These are phyloP conservation scores for Contarinia nasturtii DNA, from an alignment of 1,140 invertebrate genomes.

Conservation along the genomic window DNA sequence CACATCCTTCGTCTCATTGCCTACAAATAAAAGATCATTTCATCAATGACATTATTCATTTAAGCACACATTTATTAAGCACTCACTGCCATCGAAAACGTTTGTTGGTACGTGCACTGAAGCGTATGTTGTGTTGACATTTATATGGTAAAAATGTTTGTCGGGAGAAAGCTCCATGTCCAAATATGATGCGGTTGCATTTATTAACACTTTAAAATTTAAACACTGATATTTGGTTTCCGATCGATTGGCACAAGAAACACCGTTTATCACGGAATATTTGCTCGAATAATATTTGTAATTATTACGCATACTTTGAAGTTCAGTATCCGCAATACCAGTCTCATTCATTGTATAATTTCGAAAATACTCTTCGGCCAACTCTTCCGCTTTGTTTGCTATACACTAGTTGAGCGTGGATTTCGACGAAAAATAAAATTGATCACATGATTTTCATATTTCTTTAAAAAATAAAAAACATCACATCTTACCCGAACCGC, in stretches of 20 bases:
- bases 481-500: slow-evolving; percentile 40
- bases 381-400: slow-evolving; percentile 40
- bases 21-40: slow-evolving; percentile 21
- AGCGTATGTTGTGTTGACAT: slow-evolving; percentile 63
- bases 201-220: slow-evolving; percentile 16
- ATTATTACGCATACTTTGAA: slow-evolving; percentile 11
- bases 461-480: no score
- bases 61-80: slow-evolving; percentile 1
- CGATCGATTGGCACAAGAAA: neutral
- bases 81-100: slow-evolving; percentile 66
- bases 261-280: neutral
- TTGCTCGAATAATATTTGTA: neutral
- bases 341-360: slow-evolving; percentile 18
- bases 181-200: slow-evolving; percentile 25
- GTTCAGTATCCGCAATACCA: slow-evolving; percentile 27
- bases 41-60: neutral
- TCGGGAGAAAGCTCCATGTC: slow-evolving; percentile 42
- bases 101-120: slow-evolving; percentile 89
- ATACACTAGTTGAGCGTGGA: slow-evolving; percentile 33
- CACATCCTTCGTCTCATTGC: slow-evolving; percentile 40
- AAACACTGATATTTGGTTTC: slow-evolving; percentile 9
- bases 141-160: slow-evolving; percentile 68
- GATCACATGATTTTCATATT: no score
- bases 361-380: slow-evolving; percentile 36
- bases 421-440: neutral